Evolutionary conservation across 2,113 vertebrate genomes (phyloP).

Genomic region (Tylochromis polylepis): DNA sequence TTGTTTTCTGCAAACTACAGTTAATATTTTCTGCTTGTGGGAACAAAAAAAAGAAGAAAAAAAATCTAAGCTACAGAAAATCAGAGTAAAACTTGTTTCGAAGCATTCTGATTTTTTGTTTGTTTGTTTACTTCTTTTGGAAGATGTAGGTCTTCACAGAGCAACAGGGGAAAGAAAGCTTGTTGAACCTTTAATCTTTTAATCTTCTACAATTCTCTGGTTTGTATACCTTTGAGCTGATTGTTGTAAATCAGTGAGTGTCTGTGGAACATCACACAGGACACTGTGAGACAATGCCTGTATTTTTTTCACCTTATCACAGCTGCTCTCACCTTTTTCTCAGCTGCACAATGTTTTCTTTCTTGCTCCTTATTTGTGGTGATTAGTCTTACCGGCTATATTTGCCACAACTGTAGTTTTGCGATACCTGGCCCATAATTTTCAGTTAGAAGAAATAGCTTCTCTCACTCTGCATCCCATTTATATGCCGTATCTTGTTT

Average conservation of each 20-base stretch:
- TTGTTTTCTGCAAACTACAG: neutral
- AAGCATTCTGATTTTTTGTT: neutral
- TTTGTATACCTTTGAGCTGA: conserved; percentile 7
- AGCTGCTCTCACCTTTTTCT: conserved; percentile 2
- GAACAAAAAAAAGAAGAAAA: neutral
- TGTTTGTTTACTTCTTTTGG: neutral
- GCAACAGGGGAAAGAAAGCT: neutral
- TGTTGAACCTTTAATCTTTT: neutral
- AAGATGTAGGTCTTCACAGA: neutral
- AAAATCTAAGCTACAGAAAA: neutral
- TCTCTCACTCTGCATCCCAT: conserved; percentile 60
- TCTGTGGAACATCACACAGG: neutral
- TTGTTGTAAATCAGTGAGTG: neutral
- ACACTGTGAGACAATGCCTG: neutral
- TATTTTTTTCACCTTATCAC: neutral
- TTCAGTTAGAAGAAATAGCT: conserved; percentile 63
- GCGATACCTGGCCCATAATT: conserved; percentile 49
- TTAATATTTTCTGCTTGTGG: neutral
- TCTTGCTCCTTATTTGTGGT: conserved; percentile 35
- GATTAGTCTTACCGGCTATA: conserved; percentile 57
- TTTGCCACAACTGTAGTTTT: conserved; percentile 60
- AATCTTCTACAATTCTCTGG: neutral
- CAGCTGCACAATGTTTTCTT: neutral
- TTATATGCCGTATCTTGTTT: conserved; percentile 69
- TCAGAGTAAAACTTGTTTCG: neutral